Conservation (phyloP, 2,888 invertebrate species). For the Sinodicranocentrus sp. region DNA sequence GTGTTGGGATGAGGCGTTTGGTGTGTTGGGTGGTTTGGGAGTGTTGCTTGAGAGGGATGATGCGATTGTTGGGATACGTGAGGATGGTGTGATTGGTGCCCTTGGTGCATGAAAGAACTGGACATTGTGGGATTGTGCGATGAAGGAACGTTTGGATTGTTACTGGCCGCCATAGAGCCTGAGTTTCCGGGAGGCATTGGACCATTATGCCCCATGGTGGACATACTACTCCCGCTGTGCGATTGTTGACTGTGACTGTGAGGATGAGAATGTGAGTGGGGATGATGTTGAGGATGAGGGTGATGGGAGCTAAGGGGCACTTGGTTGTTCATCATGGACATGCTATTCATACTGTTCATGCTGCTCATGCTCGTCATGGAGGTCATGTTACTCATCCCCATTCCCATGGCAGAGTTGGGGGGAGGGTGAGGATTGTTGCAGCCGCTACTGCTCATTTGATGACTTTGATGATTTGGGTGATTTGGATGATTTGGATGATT, state of each 20-base stretch:
- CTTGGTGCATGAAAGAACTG: constrained; percentile 78
- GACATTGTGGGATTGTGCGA: constrained; percentile 58
- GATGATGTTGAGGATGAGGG: constrained; percentile 52
- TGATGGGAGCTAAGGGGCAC: constrained; percentile 69
- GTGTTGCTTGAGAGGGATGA: constrained; percentile 43
- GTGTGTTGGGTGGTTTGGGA: constrained; percentile 11
- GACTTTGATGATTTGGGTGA: no score
- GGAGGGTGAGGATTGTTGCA: constrained; percentile 62
- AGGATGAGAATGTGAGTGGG: constrained; percentile 32
- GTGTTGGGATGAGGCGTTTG: constrained; percentile 29
- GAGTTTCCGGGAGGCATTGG: constrained; percentile 62
- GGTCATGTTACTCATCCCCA: constrained; percentile 84
- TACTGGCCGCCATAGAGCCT: constrained; percentile 1
- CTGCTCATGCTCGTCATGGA: constrained; percentile 84
- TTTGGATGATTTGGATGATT: no score
- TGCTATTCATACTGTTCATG: constrained; percentile 83
- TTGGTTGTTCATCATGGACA: constrained; percentile 76
- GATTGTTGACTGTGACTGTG: constrained; percentile 58
- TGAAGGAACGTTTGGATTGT: constrained; percentile 36
- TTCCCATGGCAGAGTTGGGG: constrained; percentile 76
- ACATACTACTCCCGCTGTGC: constrained; percentile 42
- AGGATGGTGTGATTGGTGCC: constrained; percentile 84
- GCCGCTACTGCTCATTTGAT: no score
- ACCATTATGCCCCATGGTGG: constrained; percentile 60
- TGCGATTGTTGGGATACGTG: constrained; percentile 74